A percentile compares a stretch with the other conserved stretches of the same genome.
phyloP scores from a whole-genome alignment of 2,113 vertebrate genomes.

The Nesoenas mayeri region DNA sequence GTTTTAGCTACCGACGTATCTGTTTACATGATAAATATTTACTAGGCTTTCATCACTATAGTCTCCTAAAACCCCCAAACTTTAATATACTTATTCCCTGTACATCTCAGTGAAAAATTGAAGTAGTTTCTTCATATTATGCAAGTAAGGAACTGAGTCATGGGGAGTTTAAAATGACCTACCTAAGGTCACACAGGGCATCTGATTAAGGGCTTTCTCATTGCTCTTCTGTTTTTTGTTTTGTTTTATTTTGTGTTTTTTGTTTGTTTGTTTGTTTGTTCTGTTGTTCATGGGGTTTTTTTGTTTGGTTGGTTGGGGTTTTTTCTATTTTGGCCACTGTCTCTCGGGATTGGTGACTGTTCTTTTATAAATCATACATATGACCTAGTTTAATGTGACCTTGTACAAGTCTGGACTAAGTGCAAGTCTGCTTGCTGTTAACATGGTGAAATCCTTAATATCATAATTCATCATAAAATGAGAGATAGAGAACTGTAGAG shows the following conservation, averaged over 20 bases:
- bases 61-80: background rate
- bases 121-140: background rate
- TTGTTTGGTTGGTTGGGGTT: background rate
- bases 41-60: background rate
- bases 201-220: background rate
- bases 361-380: background rate
- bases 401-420: background rate
- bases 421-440: fast-evolving
- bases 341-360: background rate
- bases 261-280: no score
- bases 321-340: background rate
- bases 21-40: background rate
- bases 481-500: background rate
- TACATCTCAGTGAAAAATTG: background rate
- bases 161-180: background rate
- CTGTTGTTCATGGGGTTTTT: no score
- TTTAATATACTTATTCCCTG: background rate
- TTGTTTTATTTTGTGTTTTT: no score
- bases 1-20: background rate
- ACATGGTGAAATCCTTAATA: background rate
- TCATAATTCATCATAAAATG: background rate
- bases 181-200: background rate
- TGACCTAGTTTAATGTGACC: background rate
- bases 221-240: background rate
- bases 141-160: background rate